These are phyloP conservation scores for Spilarctia lutea DNA, from an alignment of 2,888 invertebrate genomes.

Conservation along the genomic window DNA sequence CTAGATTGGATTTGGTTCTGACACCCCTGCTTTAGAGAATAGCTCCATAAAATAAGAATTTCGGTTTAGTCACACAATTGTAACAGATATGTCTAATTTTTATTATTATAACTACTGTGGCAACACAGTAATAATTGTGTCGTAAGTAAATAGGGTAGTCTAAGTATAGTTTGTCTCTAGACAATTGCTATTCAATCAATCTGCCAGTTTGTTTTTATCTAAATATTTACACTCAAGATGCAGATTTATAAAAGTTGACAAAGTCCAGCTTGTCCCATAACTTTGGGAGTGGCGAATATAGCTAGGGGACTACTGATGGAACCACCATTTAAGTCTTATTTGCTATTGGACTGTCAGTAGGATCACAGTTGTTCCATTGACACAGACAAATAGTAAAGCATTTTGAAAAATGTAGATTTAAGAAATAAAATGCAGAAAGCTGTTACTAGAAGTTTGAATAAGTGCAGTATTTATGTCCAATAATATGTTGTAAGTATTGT, in stretches of 20 bases:
- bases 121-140: conserved; percentile 30
- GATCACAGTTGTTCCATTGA: background rate
- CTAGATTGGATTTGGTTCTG: no score
- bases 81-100: conserved; percentile 1
- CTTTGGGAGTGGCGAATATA: background rate
- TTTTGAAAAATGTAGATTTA: background rate
- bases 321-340: background rate
- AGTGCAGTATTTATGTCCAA: background rate
- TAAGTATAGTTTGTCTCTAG: conserved; percentile 24
- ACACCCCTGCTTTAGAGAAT: background rate
- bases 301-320: background rate
- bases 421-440: background rate
- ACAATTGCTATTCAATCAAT: conserved; percentile 6
- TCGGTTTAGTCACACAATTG: background rate
- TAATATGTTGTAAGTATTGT: conserved; percentile 10
- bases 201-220: background rate
- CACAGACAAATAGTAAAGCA: background rate
- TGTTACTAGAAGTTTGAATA: background rate
- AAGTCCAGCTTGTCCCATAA: no score
- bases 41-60: background rate
- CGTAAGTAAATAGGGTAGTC: conserved; percentile 38
- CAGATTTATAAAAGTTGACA: conserved; percentile 1
- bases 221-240: background rate
- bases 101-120: conserved; percentile 13
- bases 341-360: no score